Evolutionary conservation across 2,113 vertebrate genomes (phyloP).

Genomic region (Leiothrix lutea): DNA sequence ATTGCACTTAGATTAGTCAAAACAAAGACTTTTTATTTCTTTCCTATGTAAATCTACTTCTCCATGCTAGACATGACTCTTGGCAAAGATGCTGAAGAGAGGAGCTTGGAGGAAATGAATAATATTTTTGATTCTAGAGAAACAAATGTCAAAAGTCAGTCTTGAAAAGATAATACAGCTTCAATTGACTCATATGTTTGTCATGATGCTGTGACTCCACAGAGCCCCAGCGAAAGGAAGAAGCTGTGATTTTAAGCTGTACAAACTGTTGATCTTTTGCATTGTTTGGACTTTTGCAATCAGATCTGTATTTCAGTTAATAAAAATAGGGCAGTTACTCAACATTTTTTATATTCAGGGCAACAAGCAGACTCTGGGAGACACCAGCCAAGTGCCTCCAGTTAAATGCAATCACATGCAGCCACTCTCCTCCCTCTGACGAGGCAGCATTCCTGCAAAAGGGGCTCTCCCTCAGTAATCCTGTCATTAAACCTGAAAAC

Average conservation of each 20-base stretch:
- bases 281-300: not conserved
- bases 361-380: not conserved
- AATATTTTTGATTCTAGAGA: constrained; percentile 3
- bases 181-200: not conserved
- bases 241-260: not conserved
- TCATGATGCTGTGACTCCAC: not conserved
- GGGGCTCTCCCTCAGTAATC: not conserved
- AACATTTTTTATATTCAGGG: not conserved
- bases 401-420: not conserved
- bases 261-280: not conserved
- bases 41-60: not conserved
- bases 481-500: not conserved
- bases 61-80: not conserved
- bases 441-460: not conserved
- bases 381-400: not conserved
- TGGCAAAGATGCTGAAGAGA: not conserved
- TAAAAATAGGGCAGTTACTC: constrained; percentile 24
- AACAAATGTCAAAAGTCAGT: not conserved
- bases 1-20: not conserved
- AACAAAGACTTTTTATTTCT: not conserved
- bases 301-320: not conserved
- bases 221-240: not conserved
- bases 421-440: not conserved
- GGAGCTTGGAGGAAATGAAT: not conserved
- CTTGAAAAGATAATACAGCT: not conserved